Percentiles rank a stretch among this genome's conserved stretches.
Conservation (phyloP, 2,888 invertebrate species). For the Petrophora chlorosata region DNA sequence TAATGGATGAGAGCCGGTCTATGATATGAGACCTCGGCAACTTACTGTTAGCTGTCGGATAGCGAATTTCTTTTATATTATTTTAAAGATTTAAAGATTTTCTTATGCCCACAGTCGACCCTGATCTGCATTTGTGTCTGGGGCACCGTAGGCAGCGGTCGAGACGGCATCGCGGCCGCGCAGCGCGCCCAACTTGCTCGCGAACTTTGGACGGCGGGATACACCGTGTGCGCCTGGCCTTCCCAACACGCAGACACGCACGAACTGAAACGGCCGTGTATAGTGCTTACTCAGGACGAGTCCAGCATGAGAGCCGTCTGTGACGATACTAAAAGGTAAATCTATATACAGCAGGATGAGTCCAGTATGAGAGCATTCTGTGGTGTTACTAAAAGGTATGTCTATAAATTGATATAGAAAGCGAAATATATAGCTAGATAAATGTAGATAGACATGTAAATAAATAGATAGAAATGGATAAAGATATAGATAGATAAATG, state of each 20-base stretch:
- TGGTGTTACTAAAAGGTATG: constrained; percentile 45
- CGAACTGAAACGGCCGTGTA: constrained; percentile 46
- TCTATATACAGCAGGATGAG: no score
- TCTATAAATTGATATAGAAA: no score
- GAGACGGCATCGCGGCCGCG: constrained; percentile 50
- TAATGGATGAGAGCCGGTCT: no score
- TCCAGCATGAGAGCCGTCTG: constrained; percentile 47
- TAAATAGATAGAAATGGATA: no score
- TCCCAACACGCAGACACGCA: constrained; percentile 45
- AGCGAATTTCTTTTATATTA: no score
- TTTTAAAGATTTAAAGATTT: no score
- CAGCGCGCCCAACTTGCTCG: constrained; percentile 53
- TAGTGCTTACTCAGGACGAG: constrained; percentile 53
- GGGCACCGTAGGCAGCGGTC: constrained; percentile 53
- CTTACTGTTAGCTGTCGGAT: no score
- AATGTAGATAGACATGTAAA: no score
- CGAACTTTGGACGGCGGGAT: constrained; percentile 88
- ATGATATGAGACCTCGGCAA: no score
- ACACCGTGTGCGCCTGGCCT: constrained; percentile 63
- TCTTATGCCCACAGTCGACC: constrained; percentile 43
- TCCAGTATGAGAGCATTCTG: constrained; percentile 47
- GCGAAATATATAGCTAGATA: no score
- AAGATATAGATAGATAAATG: no score
- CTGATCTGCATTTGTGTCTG: constrained; percentile 62
- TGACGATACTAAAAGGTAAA: constrained; percentile 45